phyloP scores from a whole-genome alignment of 1,140 invertebrate species.

The Sycophila sp. region DNA sequence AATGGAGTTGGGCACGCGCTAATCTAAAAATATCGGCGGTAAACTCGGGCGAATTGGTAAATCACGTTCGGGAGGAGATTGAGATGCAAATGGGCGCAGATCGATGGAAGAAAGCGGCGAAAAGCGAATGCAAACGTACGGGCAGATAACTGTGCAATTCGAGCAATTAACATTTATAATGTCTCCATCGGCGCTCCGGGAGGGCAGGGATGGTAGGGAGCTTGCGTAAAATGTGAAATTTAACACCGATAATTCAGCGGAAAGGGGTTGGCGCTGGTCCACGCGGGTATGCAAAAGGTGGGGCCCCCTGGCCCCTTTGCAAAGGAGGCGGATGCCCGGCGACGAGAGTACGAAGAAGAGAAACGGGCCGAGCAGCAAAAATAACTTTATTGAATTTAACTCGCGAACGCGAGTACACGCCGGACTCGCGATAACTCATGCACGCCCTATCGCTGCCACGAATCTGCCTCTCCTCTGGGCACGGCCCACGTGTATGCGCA shows the following conservation, averaged over 20 bases:
- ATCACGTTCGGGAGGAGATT: conserved; percentile 56
- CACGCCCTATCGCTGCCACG: conserved; percentile 41
- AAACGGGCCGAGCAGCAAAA: conserved; percentile 31
- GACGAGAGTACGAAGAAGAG: conserved; percentile 14
- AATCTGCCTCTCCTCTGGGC: conserved; percentile 6
- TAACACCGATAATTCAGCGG: conserved; percentile 59
- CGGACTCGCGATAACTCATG: conserved; percentile 53
- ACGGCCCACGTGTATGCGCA: conserved; percentile 11
- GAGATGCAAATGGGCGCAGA: conserved; percentile 57
- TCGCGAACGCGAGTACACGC: conserved; percentile 34
- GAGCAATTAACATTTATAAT: conserved; percentile 63
- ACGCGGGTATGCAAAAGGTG: neutral
- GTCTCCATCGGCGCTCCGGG: conserved; percentile 57
- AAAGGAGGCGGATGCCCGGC: conserved; percentile 4
- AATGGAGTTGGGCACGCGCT: conserved; percentile 37
- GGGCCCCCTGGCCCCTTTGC: neutral
- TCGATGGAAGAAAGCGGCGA: neutral
- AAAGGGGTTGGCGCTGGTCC: conserved; percentile 23
- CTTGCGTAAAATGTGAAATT: conserved; percentile 56
- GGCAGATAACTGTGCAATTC: conserved; percentile 56
- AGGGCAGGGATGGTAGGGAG: conserved; percentile 18
- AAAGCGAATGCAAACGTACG: no score
- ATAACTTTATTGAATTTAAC: conserved; percentile 61
- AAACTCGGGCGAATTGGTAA: conserved; percentile 54
- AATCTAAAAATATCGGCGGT: conserved; percentile 51